Percentiles rank a stretch among this genome's conserved stretches.
These are phyloP conservation scores for Orthonevra nobilis DNA, from an alignment of 2,888 invertebrate genomes.

Conservation along the genomic window DNA sequence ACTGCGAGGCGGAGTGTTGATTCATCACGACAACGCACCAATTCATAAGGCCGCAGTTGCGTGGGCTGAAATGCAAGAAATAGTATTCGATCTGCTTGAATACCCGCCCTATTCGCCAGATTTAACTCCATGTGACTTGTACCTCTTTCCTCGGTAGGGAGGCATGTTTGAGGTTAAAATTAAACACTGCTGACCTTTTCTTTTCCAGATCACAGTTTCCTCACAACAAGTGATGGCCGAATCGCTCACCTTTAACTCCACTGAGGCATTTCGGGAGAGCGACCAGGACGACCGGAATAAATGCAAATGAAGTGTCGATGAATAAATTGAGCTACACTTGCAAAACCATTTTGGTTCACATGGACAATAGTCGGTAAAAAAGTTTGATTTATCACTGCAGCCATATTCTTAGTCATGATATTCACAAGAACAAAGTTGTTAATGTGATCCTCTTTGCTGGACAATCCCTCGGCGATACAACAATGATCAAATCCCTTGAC, in stretches of 20 bases:
- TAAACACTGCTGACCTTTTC: too few species aligned
- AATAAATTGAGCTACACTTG: conserved; percentile 81
- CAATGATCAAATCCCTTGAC: conserved; percentile 90
- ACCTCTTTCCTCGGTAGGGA: too few species aligned
- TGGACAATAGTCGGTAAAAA: conserved; percentile 95
- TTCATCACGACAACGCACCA: too few species aligned
- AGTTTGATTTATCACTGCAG: too few species aligned
- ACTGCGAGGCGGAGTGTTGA: too few species aligned
- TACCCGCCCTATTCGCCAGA: too few species aligned
- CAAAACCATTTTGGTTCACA: conserved; percentile 88
- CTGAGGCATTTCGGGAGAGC: conserved; percentile 99
- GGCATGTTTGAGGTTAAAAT: conserved; percentile 78
- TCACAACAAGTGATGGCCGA: conserved; percentile 96
- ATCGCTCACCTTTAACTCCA: conserved; percentile 94
- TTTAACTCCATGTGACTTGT: too few species aligned
- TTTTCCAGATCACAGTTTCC: conserved; percentile 88
- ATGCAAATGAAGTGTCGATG: conserved; percentile 88
- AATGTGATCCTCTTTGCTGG: conserved; percentile 92
- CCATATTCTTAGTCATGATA: neutral
- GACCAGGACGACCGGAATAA: conserved; percentile 98
- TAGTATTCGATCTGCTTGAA: too few species aligned
- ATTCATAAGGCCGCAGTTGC: too few species aligned
- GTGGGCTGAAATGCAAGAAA: too few species aligned
- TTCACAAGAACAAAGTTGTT: conserved; percentile 95
- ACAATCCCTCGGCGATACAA: conserved; percentile 89